Base-by-base conservation (phyloP, 2,888 invertebrate genomes). In the Lasioglossum leucozonium region DNA sequence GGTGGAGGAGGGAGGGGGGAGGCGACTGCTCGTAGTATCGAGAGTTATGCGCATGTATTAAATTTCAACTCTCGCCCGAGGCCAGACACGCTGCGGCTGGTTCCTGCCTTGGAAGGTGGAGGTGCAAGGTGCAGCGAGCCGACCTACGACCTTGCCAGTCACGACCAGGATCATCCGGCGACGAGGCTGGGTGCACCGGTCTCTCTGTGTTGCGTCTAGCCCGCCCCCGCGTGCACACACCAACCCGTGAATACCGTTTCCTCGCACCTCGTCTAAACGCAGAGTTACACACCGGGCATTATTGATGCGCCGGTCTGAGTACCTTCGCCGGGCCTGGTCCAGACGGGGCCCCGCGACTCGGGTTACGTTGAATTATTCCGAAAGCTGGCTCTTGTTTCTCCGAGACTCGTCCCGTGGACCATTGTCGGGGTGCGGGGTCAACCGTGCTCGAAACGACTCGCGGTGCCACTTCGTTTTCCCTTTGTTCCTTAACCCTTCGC, bases 141-240 rank as follows among this genome's bases (percentile, higher is more conserved):
- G 93, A 94, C 93, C 93, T 93, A 91, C 91, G 93, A 94, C 93
- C 93, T 93, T 93, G 93, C 92, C 89, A 92, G 93, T 93, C 93
- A 94, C 86, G 88, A 81, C 78, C 81, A 34, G 65, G 65, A 65
- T 65, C 65, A 79, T 84, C 81, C 79, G 78, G 67, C 87, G 80
- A 73, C 82, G 74, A 55, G 67, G 37, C 69, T 40, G 65, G 77
- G 67, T 44, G 72, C 82, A 37, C 69, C 78, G 71, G 18, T 72
- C 34, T 51, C 26, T 72, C n/a, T 71, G 30, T 51, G n/a, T 51
- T 30, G 44, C 72, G 51, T 74, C 72, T 71, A 74, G 42, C 30
- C 5, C 58, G 26, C 58, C 58, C 26, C 26, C 58, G 26, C 79
- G 65, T 65, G 73, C 79, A 62, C 13, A 62, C 58, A 72, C 71